These are phyloP conservation scores for Delphinus delphis DNA, from an alignment of 2,113 vertebrate species.

Conservation along the genomic window DNA sequence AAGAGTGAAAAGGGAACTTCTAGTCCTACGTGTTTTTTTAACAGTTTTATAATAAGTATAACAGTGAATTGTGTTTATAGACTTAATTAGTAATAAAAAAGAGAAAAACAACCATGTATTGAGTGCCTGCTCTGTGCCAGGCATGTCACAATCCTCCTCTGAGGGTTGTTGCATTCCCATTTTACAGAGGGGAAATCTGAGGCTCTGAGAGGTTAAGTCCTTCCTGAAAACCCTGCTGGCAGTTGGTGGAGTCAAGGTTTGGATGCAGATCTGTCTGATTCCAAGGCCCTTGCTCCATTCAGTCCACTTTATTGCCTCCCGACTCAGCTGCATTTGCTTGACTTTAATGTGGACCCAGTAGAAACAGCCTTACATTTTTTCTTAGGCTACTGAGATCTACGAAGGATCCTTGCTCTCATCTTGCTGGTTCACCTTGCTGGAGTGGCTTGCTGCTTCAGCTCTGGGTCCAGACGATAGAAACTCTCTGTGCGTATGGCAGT, in stretches of 20 bases:
- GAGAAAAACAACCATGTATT: not conserved
- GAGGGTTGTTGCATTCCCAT: not conserved
- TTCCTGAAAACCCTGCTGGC: not conserved
- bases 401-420: not conserved
- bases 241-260: not conserved
- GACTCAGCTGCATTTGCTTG: not conserved
- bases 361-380: not conserved
- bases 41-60: not conserved
- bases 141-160: not conserved
- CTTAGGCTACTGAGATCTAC: not conserved
- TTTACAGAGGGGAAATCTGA: not conserved
- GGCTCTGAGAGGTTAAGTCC: not conserved
- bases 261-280: not conserved
- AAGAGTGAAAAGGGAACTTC: not conserved
- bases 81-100: not conserved
- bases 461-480: constrained; percentile 47
- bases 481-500: constrained; percentile 57
- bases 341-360: not conserved
- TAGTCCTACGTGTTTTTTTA: not conserved
- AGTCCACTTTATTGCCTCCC: not conserved
- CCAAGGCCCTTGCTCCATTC: not conserved
- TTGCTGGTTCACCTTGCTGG: not conserved
- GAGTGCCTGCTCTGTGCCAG: not conserved
- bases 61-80: not conserved
- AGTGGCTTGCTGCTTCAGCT: not conserved